Conservation (phyloP, 2,797 vertebrate species). For the Mionectes olivaceus region DNA sequence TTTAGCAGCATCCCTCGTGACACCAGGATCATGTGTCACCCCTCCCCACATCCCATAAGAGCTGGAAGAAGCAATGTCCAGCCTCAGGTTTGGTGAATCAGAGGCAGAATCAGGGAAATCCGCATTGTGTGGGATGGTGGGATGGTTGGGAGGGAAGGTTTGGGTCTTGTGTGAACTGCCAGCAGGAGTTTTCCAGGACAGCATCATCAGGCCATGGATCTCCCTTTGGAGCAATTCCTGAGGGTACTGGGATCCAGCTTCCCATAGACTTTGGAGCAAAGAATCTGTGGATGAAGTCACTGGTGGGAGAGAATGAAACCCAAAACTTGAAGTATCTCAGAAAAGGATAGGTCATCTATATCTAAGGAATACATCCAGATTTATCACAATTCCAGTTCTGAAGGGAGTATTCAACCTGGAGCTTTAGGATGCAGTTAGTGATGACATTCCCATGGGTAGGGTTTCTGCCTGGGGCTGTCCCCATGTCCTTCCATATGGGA, state of each 20-base stretch:
- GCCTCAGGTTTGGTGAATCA: background rate
- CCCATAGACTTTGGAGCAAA: background rate
- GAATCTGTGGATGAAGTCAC: background rate
- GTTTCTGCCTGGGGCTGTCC: background rate
- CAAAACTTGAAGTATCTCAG: accelerated
- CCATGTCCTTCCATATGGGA: background rate
- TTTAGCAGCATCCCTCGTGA: accelerated
- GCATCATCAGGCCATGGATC: no score
- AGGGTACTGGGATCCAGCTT: accelerated
- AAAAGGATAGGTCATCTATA: accelerated
- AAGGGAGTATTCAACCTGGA: background rate
- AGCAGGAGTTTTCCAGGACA: accelerated
- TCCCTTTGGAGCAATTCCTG: background rate
- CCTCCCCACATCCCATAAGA: accelerated
- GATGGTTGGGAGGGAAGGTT: background rate
- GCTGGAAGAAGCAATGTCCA: background rate
- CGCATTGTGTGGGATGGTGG: accelerated
- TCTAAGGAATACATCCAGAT: background rate
- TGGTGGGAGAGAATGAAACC: background rate
- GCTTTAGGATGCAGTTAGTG: background rate
- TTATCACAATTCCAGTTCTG: background rate
- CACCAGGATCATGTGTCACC: background rate
- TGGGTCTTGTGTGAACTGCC: accelerated
- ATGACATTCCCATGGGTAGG: background rate
- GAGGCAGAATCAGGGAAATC: background rate